Evolutionary conservation across 2,888 invertebrate species (phyloP), one percentile per base, ranked within the genome.

Genomic region (Gibbula magus): DNA sequence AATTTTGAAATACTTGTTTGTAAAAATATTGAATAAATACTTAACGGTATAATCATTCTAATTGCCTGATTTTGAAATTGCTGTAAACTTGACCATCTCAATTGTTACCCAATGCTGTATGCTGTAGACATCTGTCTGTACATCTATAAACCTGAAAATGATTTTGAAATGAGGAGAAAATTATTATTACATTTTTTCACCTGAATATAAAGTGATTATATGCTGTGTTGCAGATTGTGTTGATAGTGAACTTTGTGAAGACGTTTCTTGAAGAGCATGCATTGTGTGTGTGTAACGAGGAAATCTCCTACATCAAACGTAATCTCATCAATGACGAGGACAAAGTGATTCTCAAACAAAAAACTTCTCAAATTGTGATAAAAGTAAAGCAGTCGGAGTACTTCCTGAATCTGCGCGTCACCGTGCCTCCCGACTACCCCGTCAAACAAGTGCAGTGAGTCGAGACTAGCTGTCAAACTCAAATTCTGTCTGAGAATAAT

Each of bases 211-310:
- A 10, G 5, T 4, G 13, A 1, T 45, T 45, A 10, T 5, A 8
- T 45, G 1, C 5, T 70, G 74, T 75, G 54, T 89, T 84, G 16
- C 91, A 95, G 94, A 92, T 95, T 20, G 89, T 96, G 52, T 93
- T 93, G 73, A 93, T 94, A 4, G 90, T 96, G 20, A 94, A 94
- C 85, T 95, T 96, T 88, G 92, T 96, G 7, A 93, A 94, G 75
- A 95, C 94, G 82, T 96, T 96, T 89, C 92, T 96, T 18, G 94
- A 95, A 74, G 95, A 96, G 84, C 95, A 96, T 93, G 95, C 96
- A 0, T 92, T 96, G 3, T 95, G 95, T 88, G 95, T 95, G 80
- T 96, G 96, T 87, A 95, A 95, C 85, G 95, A 96, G 88, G 96
- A 96, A 92, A 95, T 96, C 81, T 93, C 94, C 81, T 91, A 93